These are phyloP conservation scores for Neria commutata DNA, from an alignment of 2,888 invertebrate species.

Conservation along the genomic window DNA sequence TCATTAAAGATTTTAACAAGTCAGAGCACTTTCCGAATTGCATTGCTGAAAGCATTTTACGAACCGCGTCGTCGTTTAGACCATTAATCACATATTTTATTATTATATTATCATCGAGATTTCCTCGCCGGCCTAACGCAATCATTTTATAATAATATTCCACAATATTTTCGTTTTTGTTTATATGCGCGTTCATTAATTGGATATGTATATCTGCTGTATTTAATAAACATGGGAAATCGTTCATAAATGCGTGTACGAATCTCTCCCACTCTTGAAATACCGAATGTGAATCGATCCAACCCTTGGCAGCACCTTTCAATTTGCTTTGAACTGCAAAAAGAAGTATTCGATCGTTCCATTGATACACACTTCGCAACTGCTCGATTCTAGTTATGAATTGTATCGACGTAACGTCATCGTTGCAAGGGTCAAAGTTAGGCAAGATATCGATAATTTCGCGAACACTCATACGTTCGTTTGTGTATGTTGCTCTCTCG, in stretches of 20 bases:
- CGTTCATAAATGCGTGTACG: slow-evolving; percentile 12
- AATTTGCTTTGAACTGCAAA: not conserved
- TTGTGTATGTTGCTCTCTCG: too few relatives aligned
- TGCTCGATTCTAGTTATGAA: slow-evolving; percentile 15
- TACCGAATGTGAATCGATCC: not conserved
- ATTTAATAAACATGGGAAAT: slow-evolving; percentile 25
- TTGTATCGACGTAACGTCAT: slow-evolving; percentile 16
- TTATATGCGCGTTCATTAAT: not conserved
- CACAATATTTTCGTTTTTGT: not conserved
- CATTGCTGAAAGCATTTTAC: not conserved
- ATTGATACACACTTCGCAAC: not conserved
- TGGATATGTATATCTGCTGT: slow-evolving; percentile 4
- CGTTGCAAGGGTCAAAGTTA: slow-evolving; percentile 19
- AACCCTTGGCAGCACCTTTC: not conserved
- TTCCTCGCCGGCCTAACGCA: not conserved
- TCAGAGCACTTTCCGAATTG: slow-evolving; percentile 6
- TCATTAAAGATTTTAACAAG: not conserved
- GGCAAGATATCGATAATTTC: slow-evolving; percentile 20
- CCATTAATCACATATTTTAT: slow-evolving; percentile 17
- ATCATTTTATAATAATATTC: slow-evolving; percentile 1
- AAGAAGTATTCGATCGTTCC: slow-evolving; percentile 4
- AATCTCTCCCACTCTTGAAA: slow-evolving; percentile 10
- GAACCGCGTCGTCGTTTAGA: not conserved
- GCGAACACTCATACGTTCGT: slow-evolving; percentile 4
- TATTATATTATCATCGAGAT: slow-evolving; percentile 13